A percentile compares a stretch with the other conserved stretches of the same genome.
phyloP scores from a whole-genome alignment of 2,888 invertebrate species.

The Torymus auratus region DNA sequence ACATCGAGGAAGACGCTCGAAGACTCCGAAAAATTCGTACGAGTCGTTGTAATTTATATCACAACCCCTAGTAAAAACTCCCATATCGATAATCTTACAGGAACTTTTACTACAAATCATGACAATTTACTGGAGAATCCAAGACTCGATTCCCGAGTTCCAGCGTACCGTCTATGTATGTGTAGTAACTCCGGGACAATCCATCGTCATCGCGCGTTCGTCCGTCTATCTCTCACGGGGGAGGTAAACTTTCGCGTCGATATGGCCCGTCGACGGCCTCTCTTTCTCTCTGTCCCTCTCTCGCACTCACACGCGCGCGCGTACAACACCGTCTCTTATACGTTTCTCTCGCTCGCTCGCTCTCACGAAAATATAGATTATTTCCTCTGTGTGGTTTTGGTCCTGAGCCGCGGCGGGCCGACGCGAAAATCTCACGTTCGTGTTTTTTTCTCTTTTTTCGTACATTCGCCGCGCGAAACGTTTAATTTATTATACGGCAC shows the following conservation, averaged over 20 bases:
- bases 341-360: neutral
- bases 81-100: too few species aligned
- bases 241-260: constrained; percentile 4
- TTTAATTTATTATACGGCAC: too few species aligned
- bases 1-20: too few species aligned
- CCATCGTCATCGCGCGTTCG: too few species aligned
- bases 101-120: too few species aligned
- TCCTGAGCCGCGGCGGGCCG: constrained; percentile 33
- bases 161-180: too few species aligned
- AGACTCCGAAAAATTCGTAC: too few species aligned
- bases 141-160: too few species aligned
- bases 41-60: too few species aligned
- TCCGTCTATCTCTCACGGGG: neutral
- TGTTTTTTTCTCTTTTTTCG: neutral
- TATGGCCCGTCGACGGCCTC: neutral
- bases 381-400: constrained; percentile 40
- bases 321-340: neutral
- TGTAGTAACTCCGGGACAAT: too few species aligned
- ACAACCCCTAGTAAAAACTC: too few species aligned
- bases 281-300: neutral
- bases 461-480: neutral
- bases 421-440: constrained; percentile 22
- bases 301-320: neutral
- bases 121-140: too few species aligned
- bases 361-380: constrained; percentile 52